A percentile compares a stretch with the other conserved stretches of the same genome.
phyloP scores from a whole-genome alignment of 2,888 invertebrate genomes.

The Esperia sulphurella region DNA sequence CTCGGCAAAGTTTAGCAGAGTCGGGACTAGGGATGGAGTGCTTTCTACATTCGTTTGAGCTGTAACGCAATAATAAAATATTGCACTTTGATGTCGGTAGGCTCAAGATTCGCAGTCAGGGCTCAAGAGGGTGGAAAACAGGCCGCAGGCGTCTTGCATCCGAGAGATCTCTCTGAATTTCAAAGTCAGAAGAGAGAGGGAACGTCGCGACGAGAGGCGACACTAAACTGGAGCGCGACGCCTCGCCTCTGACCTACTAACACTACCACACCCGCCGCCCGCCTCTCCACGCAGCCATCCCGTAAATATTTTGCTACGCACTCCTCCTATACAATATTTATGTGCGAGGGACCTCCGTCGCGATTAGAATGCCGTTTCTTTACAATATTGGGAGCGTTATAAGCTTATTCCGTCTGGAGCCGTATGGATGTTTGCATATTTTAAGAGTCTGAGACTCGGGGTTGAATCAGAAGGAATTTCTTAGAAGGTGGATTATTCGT shows the following conservation, averaged over 20 bases:
- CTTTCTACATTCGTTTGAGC: constrained; percentile 41
- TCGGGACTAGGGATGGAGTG: constrained; percentile 20
- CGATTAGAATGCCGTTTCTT: constrained; percentile 70
- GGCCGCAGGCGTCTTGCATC: constrained; percentile 40
- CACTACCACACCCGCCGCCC: constrained; percentile 29
- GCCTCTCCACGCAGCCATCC: constrained; percentile 25
- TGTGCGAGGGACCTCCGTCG: constrained; percentile 46
- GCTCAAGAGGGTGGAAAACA: constrained; percentile 51
- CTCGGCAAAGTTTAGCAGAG: constrained; percentile 30
- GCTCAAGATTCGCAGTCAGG: constrained; percentile 24
- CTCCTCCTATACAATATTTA: constrained; percentile 66
- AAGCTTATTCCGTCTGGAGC: constrained; percentile 47
- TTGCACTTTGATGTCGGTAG: constrained; percentile 65
- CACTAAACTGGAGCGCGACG: constrained; percentile 45
- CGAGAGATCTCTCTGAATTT: constrained; percentile 34
- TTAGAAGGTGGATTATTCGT: constrained; percentile 28
- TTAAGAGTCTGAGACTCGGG: constrained; percentile 32
- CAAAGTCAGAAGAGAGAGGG: constrained; percentile 28
- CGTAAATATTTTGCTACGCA: constrained; percentile 56
- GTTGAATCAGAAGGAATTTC: constrained; percentile 40
- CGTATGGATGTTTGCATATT: constrained; percentile 62
- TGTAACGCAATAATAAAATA: constrained; percentile 61
- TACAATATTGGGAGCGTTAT: constrained; percentile 50
- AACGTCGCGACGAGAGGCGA: constrained; percentile 48
- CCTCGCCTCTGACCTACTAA: constrained; percentile 64